Base-by-base conservation (phyloP, 1,140 invertebrate genomes). In the Papilio glaucus region DNA sequence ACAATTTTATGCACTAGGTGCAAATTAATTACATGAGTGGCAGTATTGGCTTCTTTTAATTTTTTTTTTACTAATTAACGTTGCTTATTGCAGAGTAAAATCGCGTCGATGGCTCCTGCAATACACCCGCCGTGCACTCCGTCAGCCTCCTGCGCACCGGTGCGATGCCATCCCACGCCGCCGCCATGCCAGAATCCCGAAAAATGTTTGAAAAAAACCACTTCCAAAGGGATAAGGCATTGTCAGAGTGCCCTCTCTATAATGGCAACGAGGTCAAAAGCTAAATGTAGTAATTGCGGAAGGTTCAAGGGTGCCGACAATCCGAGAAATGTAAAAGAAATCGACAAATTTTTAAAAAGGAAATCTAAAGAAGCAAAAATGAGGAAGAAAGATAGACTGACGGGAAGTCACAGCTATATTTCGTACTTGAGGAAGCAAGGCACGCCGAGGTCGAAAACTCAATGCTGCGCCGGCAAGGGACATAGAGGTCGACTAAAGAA, bases 181-280 rank as follows among this genome's bases (percentile, higher is more conserved):
- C 88, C 89, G 5, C 84, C 84, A 39, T 92, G 90, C 53, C 61
- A 80, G 73, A 86, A 86, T 60, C 90, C 90, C 29, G 88, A 92
- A 79, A 79, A 82, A 85, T 92, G 90, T 73, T 72, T 92, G 4
- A 85, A 72, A 67, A 89, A 75, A 75, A 87, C 88, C 0, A 86
- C 63, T 15, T 84, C 82, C n/a, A 89, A 87, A 71, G 83, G 83
- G 2, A 73, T 86, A 73, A 81, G 67, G 57, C 90, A 86, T n/a
- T 92, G 90, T 70, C 83, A 41, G 18, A 92, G 90, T 57, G 90
- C 90, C 0, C 80, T 83, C 2, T 92, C 90, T 15, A 92, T 92
- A 10, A 86, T 92, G 85, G 67, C 82, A 5, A 88, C 87, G 13
- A 81, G 79, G 69, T 86, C 89, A 0, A 90, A 81, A 75, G 29